Percentiles rank a stretch among this genome's conserved stretches.
These are phyloP conservation scores for Daktulosphaira vitifoliae DNA, from an alignment of 1,140 invertebrate species.

Conservation along the genomic window DNA sequence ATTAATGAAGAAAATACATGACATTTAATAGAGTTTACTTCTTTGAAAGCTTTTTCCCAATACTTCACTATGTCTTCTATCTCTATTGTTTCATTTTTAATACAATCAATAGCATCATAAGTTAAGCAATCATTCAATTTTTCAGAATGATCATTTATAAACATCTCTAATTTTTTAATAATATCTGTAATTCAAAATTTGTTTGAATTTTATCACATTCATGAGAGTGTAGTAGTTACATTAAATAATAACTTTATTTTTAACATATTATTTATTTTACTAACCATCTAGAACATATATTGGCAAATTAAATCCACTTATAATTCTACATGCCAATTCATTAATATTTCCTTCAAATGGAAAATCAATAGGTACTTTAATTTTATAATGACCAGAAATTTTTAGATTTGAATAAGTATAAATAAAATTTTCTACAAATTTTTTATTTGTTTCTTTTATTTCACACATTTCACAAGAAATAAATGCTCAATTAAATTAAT, in stretches of 20 bases:
- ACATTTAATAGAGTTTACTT: slow-evolving; percentile 54
- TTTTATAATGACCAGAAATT: slow-evolving; percentile 49
- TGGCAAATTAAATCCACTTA: slow-evolving; percentile 61
- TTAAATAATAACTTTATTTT: slow-evolving; percentile 15
- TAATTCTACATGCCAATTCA: slow-evolving; percentile 58
- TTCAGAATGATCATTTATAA: background rate
- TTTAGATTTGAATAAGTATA: slow-evolving; percentile 54
- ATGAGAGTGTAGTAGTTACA: no score
- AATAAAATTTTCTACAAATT: slow-evolving; percentile 45
- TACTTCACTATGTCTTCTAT: slow-evolving; percentile 57
- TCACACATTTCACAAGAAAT: slow-evolving; percentile 38
- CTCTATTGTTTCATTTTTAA: slow-evolving; percentile 50
- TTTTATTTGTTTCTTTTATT: slow-evolving; percentile 42
- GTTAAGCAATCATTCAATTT: slow-evolving; percentile 2
- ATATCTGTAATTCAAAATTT: slow-evolving; percentile 43
- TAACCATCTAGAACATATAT: slow-evolving; percentile 55
- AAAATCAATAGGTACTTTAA: slow-evolving; percentile 55
- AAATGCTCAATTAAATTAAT: no score
- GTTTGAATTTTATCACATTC: no score
- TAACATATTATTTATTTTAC: slow-evolving; percentile 14
- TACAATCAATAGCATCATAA: slow-evolving; percentile 41
- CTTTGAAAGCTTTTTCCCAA: slow-evolving; percentile 60
- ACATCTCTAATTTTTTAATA: slow-evolving; percentile 22
- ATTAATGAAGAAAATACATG: slow-evolving; percentile 36
- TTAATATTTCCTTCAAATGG: slow-evolving; percentile 51